Evolutionary conservation across 2,888 invertebrate genomes (phyloP).

Genomic region (Belgica antarctica): DNA sequence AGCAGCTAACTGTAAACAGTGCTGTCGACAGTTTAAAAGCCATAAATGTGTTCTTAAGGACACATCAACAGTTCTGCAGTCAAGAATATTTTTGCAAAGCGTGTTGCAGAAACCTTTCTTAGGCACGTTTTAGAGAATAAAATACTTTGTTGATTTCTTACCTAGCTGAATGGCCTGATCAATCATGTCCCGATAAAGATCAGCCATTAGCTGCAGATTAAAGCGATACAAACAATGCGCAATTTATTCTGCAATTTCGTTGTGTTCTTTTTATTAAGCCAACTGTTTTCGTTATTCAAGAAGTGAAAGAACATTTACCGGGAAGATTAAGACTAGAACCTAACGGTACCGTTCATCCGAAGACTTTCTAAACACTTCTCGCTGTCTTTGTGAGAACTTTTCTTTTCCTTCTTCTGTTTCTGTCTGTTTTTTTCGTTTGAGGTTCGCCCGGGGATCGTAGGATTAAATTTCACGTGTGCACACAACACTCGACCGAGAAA

Average conservation of each 20-base stretch:
- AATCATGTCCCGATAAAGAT: constrained; percentile 1
- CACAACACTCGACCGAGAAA: constrained; percentile 23
- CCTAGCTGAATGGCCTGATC: constrained; percentile 2
- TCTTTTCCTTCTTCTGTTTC: not conserved
- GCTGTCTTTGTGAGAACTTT: constrained; percentile 20
- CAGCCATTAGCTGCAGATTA: not conserved
- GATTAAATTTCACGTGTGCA: constrained; percentile 28
- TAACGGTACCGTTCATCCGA: constrained; percentile 20
- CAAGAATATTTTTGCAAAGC: not conserved
- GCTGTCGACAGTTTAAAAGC: not conserved
- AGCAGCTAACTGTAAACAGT: constrained; percentile 3
- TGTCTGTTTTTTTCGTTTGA: not conserved
- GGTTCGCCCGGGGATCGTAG: not conserved
- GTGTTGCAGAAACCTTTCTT: not conserved
- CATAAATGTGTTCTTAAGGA: not conserved
- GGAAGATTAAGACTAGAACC: not conserved
- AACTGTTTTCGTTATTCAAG: constrained; percentile 9
- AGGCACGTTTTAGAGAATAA: not conserved
- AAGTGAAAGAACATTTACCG: constrained; percentile 16
- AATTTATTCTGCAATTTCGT: constrained; percentile 4
- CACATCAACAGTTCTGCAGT: not conserved
- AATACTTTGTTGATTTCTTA: too few species aligned
- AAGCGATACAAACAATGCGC: constrained; percentile 20
- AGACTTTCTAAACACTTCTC: constrained; percentile 25
- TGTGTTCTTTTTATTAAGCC: not conserved